Percentiles rank a stretch among this genome's conserved stretches.
These are phyloP conservation scores for Drosophila histrio DNA, from an alignment of 2,888 invertebrate species.

Conservation along the genomic window DNA sequence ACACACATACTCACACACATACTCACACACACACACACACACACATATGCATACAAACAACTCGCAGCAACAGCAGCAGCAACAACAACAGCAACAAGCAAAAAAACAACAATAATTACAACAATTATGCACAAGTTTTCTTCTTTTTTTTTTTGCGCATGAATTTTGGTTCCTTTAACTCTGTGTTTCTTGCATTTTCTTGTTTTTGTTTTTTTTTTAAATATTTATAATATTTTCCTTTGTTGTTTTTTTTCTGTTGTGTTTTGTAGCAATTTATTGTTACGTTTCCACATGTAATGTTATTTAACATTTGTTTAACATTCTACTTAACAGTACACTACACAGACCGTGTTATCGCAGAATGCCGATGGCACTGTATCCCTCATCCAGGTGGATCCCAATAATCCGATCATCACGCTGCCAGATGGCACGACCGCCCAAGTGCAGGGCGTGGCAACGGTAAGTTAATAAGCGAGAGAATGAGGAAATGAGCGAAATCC, in stretches of 20 bases:
- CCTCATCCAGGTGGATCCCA: conserved; percentile 97
- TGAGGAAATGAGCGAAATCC: neutral
- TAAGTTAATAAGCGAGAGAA: conserved; percentile 42
- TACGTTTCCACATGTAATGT: neutral
- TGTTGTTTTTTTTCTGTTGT: conserved; percentile 10
- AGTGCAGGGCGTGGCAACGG: conserved; percentile 88
- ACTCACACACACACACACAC: neutral
- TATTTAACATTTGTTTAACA: conserved; percentile 17
- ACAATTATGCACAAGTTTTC: neutral
- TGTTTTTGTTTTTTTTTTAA: conserved; percentile 3
- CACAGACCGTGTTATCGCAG: conserved; percentile 96
- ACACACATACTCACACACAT: conserved; percentile 1
- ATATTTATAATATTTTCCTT: neutral
- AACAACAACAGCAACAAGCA: neutral
- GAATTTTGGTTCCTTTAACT: neutral
- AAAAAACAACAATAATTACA: neutral
- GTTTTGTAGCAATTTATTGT: conserved; percentile 11
- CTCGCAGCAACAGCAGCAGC: conserved; percentile 5
- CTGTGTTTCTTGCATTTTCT: conserved; percentile 14
- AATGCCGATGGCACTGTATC: conserved; percentile 98
- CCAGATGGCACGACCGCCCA: conserved; percentile 98
- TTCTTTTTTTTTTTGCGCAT: conserved; percentile 11
- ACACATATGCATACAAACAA: neutral
- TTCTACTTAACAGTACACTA: conserved; percentile 87
- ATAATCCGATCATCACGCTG: conserved; percentile 96